Evolutionary conservation across 1,140 invertebrate species (phyloP), one percentile per base, ranked within the genome.

Genomic region (Cydia splendana): DNA sequence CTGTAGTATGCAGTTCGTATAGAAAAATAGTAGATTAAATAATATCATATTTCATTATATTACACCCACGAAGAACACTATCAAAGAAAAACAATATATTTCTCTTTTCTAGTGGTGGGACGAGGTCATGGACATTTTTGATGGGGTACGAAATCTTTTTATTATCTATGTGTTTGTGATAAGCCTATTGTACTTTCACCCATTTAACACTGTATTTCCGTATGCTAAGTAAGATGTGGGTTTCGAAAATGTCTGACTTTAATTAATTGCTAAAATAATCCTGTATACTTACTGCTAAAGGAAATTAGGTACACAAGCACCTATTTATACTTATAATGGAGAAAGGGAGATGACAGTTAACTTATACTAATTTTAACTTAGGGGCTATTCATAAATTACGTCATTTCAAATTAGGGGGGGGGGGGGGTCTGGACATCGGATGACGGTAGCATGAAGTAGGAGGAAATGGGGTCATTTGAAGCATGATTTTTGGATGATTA

Each of bases 81-180:
- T 53, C 76, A 75, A 80, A 83, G 76, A 81, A 86, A 81, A 84
- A 82, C 84, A 79, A 82, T 89, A 92, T 90, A 93, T 94, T 94
- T 94, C 95, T 95, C 94, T 95, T 95, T 97, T 97, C 94, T 96
- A 97, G 96, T 97, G 96, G 96, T 97, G 97, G 97, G 96, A 97
- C 95, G 97, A 97, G 95, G 96, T 97, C 94, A 96, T 97, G 96
- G 96, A 97, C 94, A 97, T 97, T 94, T 97, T 97, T 95, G 97
- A 97, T 91, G 96, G 96, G 96, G 97, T 97, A 97, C 95, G 96
- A 94, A 93, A 86, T 93, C 94, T 94, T 94, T 87, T 89, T 85
- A 82, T 82, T 80, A 82, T 87, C 81, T 83, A 83, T 77, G 45
- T 87, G 86, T 88, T 82, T 88, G 85, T 91, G 84, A 76, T 76